Base-by-base conservation (phyloP, 2,113 vertebrate species). In the Phodopus roborovskii region DNA sequence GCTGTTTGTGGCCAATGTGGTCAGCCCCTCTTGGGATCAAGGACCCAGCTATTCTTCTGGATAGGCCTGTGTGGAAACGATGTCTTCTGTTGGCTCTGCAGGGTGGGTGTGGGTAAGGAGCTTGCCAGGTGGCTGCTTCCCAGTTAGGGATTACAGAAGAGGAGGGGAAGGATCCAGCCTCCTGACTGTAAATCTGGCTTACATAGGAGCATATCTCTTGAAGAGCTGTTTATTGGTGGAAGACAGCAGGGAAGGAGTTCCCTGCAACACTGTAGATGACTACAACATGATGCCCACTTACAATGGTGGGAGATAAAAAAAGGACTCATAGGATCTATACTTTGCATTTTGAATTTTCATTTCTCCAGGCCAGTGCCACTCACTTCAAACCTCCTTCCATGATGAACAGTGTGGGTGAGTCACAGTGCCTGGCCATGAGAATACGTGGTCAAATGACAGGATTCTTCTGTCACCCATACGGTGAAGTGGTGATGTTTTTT, bases 211-310 rank as follows among this genome's bases (percentile, higher is more conserved):
- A 0, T 62, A 11, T 30, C 62, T 50, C 0, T 13, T 15, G 10
- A 17, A 82, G 28, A 17, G 13, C 15, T 1, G 0, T n/a, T n/a
- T 1, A 10, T 0, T 30, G 68, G 15, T 2, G 9, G 17, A 60
- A 39, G 71, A 33, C 50, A 0, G 0, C 4, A 7, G 19, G 22
- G 12, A 16, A 26, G 22, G 9, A 3, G 4, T 39, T 33, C 48
- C 74, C 60, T 13, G 28, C 22, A 39, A 3, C 0, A 1, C 10
- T 30, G 13, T 50, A 66, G 6, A 1, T 20, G 66, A 36, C 10
- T 15, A 9, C 28, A 71, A 7, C 5, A 36, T 60, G 50, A 30
- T 26, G 20, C 30, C 9, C 0, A 33, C n/a, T 73, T 73, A 45
- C 3, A 20, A 10, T 36, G 66, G 33, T 11, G 30, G 28, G 13